Percentiles rank a stretch among this genome's conserved stretches.
These are phyloP conservation scores for Halichondria panicea DNA, from an alignment of 37 sponge, comb jelly and placozoan species.

Conservation along the genomic window DNA sequence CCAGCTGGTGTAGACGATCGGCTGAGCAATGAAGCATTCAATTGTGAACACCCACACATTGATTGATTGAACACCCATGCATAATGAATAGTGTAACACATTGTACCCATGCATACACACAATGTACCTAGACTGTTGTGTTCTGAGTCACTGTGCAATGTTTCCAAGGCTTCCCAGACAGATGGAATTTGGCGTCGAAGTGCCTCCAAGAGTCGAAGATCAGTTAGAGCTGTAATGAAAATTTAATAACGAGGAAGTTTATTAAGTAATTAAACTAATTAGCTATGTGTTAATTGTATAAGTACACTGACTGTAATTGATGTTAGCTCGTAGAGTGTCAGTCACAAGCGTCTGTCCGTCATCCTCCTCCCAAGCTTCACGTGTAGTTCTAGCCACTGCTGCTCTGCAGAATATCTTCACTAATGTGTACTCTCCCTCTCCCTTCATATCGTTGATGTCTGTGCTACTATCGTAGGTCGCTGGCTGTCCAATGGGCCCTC, in stretches of 20 bases:
- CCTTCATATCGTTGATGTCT: background rate
- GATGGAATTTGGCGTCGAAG: conserved; percentile 27
- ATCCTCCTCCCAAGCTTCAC: background rate
- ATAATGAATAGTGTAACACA: too few species aligned
- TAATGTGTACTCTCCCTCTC: background rate
- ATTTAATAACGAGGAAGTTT: too few species aligned
- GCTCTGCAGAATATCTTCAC: background rate
- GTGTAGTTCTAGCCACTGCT: background rate
- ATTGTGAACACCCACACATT: too few species aligned
- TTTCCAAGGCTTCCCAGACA: background rate
- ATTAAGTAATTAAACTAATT: background rate
- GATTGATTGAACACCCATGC: too few species aligned
- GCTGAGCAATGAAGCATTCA: too few species aligned
- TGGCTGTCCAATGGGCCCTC: background rate
- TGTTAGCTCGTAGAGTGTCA: conserved; percentile 10
- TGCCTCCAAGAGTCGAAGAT: background rate
- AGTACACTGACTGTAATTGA: conserved; percentile 14
- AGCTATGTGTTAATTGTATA: background rate
- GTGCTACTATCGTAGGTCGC: background rate
- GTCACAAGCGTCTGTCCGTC: background rate
- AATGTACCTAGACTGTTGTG: conserved; percentile 20
- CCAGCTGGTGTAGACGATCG: conserved; percentile 20
- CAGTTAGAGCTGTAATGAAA: background rate
- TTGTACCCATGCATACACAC: too few species aligned
- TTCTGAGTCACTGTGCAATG: conserved; percentile 29